Evolutionary conservation across 2,797 vertebrate genomes (phyloP).

Genomic region (Anableps anableps): DNA sequence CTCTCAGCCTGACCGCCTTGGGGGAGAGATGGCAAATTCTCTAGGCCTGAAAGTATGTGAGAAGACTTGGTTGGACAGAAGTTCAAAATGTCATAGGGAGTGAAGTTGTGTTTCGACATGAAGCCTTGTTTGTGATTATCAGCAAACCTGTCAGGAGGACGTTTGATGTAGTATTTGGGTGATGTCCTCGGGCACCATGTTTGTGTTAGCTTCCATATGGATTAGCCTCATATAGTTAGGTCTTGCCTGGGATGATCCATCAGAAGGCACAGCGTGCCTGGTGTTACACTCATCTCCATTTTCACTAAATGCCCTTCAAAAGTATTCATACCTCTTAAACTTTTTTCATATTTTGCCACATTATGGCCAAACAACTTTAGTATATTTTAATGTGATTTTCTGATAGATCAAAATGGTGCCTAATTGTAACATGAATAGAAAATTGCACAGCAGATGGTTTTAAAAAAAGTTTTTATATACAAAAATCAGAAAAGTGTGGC

Average conservation of each 20-base stretch:
- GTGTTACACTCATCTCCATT: constrained; percentile 43
- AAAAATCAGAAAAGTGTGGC: neutral
- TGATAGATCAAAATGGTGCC: no score
- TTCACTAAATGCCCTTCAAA: neutral
- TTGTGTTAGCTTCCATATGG: constrained; percentile 81
- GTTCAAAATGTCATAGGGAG: constrained; percentile 81
- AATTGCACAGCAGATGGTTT: neutral
- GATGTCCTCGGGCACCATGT: constrained; percentile 76
- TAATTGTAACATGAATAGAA: neutral
- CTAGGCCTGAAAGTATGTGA: constrained; percentile 80
- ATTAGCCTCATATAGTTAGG: constrained; percentile 77
- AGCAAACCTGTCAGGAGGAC: constrained; percentile 82
- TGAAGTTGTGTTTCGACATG: constrained; percentile 83
- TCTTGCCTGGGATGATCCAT: constrained; percentile 62
- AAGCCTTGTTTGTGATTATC: constrained; percentile 84
- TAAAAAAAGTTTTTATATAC: neutral
- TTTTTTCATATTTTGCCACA: neutral
- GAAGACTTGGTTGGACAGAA: constrained; percentile 80
- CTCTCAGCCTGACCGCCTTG: constrained; percentile 63
- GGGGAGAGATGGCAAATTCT: constrained; percentile 72
- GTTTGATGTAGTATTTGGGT: constrained; percentile 82
- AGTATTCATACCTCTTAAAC: neutral
- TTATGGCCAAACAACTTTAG: neutral
- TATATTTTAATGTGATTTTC: neutral
- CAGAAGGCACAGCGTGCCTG: constrained; percentile 40